Evolutionary conservation across 2,113 vertebrate species (phyloP).

Genomic region (Trogon surrucura): DNA sequence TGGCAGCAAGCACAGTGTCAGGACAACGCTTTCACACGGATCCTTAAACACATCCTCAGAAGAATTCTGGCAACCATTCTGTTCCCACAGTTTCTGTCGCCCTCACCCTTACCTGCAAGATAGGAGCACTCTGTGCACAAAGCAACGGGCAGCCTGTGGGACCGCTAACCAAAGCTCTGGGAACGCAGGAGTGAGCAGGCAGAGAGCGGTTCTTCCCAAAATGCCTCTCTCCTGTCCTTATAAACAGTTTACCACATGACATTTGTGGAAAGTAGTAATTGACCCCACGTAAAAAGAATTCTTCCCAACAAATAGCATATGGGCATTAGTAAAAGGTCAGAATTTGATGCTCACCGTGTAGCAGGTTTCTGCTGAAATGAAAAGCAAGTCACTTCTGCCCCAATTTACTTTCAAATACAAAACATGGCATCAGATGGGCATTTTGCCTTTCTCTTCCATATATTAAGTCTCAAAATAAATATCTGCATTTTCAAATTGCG

Average conservation of each 20-base stretch:
- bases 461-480: background rate
- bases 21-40: background rate
- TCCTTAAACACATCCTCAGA: background rate
- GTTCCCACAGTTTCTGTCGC: background rate
- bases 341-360: background rate
- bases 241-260: background rate
- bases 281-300: background rate
- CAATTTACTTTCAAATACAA: background rate
- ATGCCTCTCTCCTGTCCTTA: background rate
- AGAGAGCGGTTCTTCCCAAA: background rate
- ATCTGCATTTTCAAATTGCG: background rate
- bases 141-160: background rate
- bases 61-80: background rate
- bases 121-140: background rate
- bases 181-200: background rate
- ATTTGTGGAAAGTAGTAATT: background rate
- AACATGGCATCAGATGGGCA: background rate
- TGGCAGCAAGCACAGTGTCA: background rate
- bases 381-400: background rate
- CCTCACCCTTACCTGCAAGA: background rate
- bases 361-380: background rate
- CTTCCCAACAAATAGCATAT: background rate
- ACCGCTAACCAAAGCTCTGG: background rate
- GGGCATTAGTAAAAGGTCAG: background rate
- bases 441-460: background rate